A percentile compares a stretch with the other conserved stretches of the same genome.
Evolutionary conservation across 2,113 vertebrate genomes (phyloP).

Genomic region (Stegostoma tigrinum): DNA sequence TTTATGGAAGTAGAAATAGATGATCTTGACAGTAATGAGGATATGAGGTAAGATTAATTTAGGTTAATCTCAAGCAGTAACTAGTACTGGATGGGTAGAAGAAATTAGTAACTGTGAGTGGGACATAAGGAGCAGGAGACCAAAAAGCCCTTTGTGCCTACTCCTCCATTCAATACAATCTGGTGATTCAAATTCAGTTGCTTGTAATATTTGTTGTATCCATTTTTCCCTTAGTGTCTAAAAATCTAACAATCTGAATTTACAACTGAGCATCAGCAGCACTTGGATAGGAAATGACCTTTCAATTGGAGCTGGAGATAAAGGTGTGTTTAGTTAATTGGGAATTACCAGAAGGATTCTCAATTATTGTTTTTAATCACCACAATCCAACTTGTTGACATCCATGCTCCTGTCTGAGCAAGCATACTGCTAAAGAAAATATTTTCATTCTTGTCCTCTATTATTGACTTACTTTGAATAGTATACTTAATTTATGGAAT

Average conservation of each 20-base stretch:
- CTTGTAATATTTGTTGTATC: neutral
- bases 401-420: neutral
- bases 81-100: too few species aligned
- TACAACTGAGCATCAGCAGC: neutral
- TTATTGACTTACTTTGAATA: neutral
- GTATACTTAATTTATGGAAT: neutral
- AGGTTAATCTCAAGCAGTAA: neutral
- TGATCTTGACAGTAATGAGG: too few species aligned
- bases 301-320: neutral
- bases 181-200: too few species aligned
- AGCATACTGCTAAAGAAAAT: neutral
- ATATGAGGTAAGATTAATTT: neutral
- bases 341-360: neutral
- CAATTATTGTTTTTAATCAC: neutral
- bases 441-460: neutral
- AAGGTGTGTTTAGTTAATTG: neutral
- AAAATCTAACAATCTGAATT: neutral
- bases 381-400: neutral
- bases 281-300: neutral
- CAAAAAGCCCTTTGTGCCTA: neutral
- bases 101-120: neutral
- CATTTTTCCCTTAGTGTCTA: neutral
- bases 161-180: neutral
- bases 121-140: neutral
- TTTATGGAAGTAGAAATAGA: neutral